phyloP scores from a whole-genome alignment of 2,113 vertebrate species.

The Halcyon malimbica region DNA sequence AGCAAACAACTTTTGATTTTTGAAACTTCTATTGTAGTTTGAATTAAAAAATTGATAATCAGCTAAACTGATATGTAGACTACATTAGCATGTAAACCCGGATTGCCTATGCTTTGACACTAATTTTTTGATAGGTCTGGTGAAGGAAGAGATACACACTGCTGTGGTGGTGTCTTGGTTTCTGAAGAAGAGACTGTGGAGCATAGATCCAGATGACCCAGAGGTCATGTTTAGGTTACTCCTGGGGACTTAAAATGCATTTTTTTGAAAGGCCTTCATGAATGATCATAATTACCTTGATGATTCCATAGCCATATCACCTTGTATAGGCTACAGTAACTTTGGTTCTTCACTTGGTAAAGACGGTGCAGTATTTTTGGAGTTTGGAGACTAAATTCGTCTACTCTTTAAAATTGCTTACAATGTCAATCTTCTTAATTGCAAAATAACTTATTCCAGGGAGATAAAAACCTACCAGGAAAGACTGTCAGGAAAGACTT shows the following conservation, averaged over 20 bases:
- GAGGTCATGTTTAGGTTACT: neutral
- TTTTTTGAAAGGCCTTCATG: neutral
- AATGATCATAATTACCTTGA: neutral
- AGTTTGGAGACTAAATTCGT: neutral
- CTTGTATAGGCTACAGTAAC: neutral
- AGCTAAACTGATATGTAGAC: neutral
- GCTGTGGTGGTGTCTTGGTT: neutral
- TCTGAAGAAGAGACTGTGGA: neutral
- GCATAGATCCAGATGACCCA: neutral
- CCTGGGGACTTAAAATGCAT: neutral
- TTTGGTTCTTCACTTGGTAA: neutral
- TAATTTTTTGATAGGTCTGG: neutral
- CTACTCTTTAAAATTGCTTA: neutral
- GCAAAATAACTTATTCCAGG: neutral
- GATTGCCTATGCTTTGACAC: neutral
- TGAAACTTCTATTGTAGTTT: neutral
- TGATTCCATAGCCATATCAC: neutral
- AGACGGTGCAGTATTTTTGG: neutral
- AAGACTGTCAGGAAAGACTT: neutral
- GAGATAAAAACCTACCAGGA: neutral
- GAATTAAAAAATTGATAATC: neutral
- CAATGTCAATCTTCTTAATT: neutral
- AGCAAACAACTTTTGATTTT: accelerated
- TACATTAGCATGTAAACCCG: neutral
- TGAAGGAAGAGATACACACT: neutral